Evolutionary conservation across 2,113 vertebrate species (phyloP).

Genomic region (Crotalus viridis): DNA sequence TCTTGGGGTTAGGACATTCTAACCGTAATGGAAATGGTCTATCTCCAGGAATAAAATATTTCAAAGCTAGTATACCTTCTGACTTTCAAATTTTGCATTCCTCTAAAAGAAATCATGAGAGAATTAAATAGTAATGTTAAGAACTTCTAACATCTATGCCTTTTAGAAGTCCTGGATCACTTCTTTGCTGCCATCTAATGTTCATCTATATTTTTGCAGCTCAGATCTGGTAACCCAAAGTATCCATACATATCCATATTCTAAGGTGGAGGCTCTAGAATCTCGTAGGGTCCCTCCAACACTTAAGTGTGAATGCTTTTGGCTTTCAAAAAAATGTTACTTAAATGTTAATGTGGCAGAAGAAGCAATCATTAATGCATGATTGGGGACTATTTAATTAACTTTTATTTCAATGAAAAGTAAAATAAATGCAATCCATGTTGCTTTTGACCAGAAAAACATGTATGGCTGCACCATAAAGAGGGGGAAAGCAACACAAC

Average conservation of each 20-base stretch:
- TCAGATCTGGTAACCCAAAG: neutral
- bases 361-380: neutral
- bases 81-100: neutral
- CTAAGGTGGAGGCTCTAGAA: neutral
- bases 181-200: neutral
- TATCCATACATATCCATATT: neutral
- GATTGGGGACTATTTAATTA: neutral
- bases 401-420: neutral
- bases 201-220: neutral
- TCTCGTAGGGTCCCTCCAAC: neutral
- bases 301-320: neutral
- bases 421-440: neutral
- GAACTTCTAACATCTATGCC: neutral
- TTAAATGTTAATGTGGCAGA: neutral
- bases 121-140: neutral
- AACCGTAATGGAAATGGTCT: neutral
- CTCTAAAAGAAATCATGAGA: neutral
- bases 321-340: neutral
- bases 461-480: neutral
- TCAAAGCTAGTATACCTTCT: neutral
- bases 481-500: neutral
- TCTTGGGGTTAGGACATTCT: neutral
- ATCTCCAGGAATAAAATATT: neutral
- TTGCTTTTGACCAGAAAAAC: neutral
- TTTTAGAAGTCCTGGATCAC: neutral